A percentile compares a stretch with the other conserved stretches of the same genome.
These are phyloP conservation scores for Balearica regulorum DNA, from an alignment of 2,797 vertebrate species.

Conservation along the genomic window DNA sequence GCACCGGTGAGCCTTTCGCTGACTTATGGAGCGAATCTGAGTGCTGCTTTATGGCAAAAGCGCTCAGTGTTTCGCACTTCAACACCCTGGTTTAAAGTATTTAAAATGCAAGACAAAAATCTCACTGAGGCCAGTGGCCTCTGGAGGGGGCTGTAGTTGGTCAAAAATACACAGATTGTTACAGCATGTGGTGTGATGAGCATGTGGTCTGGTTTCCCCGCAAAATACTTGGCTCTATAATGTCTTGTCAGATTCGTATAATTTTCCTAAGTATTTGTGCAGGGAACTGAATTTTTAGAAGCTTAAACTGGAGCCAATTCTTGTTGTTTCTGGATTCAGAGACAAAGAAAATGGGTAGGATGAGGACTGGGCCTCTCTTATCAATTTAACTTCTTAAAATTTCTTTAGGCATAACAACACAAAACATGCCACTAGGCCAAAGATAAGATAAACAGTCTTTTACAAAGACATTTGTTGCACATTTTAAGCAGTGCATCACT, in stretches of 20 bases:
- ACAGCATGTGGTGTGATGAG: neutral
- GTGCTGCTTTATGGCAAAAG: neutral
- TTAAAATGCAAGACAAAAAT: neutral
- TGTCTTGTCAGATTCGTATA: neutral
- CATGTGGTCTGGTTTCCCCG: neutral
- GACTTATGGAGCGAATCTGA: neutral
- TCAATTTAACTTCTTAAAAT: neutral
- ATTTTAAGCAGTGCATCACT: neutral
- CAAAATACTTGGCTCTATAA: neutral
- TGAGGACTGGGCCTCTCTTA: neutral
- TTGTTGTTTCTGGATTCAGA: neutral
- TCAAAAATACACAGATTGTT: neutral
- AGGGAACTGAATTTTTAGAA: neutral
- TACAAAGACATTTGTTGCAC: neutral
- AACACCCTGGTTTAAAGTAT: neutral
- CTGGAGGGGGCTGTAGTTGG: neutral
- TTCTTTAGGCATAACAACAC: neutral
- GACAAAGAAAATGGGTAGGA: neutral
- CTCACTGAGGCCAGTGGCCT: neutral
- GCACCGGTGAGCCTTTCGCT: neutral
- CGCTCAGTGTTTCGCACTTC: neutral
- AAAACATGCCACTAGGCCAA: neutral
- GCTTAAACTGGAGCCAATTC: neutral
- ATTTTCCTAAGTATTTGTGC: neutral
- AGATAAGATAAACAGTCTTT: neutral